Base-by-base conservation (phyloP, 2,113 vertebrate genomes). In the Platichthys flesus region DNA sequence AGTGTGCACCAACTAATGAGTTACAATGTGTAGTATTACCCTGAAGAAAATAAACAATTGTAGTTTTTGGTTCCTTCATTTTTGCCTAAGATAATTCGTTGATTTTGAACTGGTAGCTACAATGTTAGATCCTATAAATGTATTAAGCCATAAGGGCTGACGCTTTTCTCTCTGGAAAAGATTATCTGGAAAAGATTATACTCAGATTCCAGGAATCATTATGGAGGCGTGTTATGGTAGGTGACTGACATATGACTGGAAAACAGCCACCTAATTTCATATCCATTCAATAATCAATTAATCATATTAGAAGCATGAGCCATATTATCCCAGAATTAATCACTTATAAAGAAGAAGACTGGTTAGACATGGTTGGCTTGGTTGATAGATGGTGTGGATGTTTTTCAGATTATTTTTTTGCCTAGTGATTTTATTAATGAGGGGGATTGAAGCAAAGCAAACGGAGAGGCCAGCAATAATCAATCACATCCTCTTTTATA, bases 201-300 rank as follows among this genome's bases (percentile, higher is more conserved):
- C 5, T 42, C 23, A 52, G 37, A 28, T 66, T 56, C 23, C 68
- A 57, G 23, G 49, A 42, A 76, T 68, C 54, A 70, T 66, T 52
- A 65, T 9, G 55, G 57, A 71, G 55, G 12, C 13, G 16, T 79
- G 76, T 64, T 71, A 56, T 10, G 35, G 28, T 66, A 40, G 26
- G 63, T 85, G 71, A 73, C 81, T 75, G 81, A 88, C 67, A 85
- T 75, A 78, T 54, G 24, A 56, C 24, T 54, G 40, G 61, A 67
- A 62, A 76, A 69, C 61, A 72, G 70, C 59, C 65, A 63, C 35
- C 78, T 76, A 54, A 82, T 86, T 89, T 89, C 80, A 91, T 59
- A 76, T 77, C 55, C 69, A 59, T 58, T 88, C 73, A 86, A 89
- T 81, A 81, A 89, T 80, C 72, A 70, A 88, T 90, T 78, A 23